phyloP scores from a whole-genome alignment of 2,888 invertebrate species.

The Seladonia tumulorum region DNA sequence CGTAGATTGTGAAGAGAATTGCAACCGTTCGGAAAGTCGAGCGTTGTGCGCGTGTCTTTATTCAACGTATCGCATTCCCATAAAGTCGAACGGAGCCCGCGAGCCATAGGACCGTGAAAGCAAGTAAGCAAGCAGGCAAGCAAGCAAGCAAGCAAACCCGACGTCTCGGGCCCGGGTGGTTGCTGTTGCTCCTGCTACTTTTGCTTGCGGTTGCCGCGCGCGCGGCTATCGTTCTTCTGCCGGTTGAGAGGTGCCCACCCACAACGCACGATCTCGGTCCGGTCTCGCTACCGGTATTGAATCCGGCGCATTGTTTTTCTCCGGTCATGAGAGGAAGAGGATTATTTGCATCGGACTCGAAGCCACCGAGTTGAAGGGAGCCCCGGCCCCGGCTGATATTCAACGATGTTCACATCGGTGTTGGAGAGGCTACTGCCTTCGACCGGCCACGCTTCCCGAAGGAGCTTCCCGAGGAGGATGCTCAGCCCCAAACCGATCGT shows the following conservation, averaged over 20 bases:
- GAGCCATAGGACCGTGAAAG: slow-evolving; percentile 75
- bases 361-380: slow-evolving; percentile 62
- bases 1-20: not conserved
- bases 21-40: not conserved
- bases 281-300: slow-evolving; percentile 84
- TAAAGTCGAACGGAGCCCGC: slow-evolving; percentile 75
- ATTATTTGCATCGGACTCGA: slow-evolving; percentile 81
- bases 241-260: slow-evolving; percentile 81
- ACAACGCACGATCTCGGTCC: slow-evolving; percentile 82
- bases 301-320: slow-evolving; percentile 83
- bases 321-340: slow-evolving; percentile 80
- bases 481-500: slow-evolving; percentile 13
- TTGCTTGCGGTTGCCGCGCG: slow-evolving; percentile 66
- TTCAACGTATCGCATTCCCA: slow-evolving; percentile 80
- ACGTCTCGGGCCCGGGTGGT: not conserved
- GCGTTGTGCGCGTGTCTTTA: slow-evolving; percentile 77
- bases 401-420: slow-evolving; percentile 45
- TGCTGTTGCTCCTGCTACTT: slow-evolving; percentile 65
- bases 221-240: slow-evolving; percentile 74
- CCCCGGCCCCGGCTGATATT: slow-evolving; percentile 53
- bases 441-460: slow-evolving; percentile 21
- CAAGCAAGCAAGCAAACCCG: slow-evolving; percentile 13
- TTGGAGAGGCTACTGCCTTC: slow-evolving; percentile 31
- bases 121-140: slow-evolving; percentile 41
- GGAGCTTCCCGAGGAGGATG: not conserved